A percentile compares a stretch with the other conserved stretches of the same genome.
Conservation (phyloP, 2,113 vertebrate genomes). For the Struthio camelus region DNA sequence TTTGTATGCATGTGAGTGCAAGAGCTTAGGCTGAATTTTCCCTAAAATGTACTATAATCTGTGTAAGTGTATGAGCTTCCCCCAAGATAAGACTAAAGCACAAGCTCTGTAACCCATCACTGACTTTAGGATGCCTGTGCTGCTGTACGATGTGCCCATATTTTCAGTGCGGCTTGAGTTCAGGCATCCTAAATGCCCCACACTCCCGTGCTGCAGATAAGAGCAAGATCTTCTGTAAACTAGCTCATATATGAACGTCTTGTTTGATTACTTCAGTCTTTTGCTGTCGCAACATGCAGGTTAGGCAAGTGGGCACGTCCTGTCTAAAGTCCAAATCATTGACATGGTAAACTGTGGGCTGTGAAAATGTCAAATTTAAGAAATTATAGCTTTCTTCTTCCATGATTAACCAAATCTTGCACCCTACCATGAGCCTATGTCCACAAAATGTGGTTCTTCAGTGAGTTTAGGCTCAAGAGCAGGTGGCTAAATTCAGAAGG, state of each 20-base stretch:
- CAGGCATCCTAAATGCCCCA: background rate
- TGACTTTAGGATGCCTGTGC: background rate
- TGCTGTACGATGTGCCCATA: fast-evolving
- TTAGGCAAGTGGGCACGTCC: background rate
- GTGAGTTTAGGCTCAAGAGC: background rate
- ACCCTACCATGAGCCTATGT: background rate
- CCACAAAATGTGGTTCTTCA: background rate
- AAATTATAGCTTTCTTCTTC: background rate
- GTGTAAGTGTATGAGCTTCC: background rate
- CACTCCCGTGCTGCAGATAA: background rate
- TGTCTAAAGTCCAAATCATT: background rate
- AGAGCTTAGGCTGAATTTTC: background rate
- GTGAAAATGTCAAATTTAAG: background rate
- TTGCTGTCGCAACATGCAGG: background rate
- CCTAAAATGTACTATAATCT: background rate
- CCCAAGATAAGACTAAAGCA: background rate
- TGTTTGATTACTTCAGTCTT: background rate
- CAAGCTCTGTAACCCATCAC: background rate
- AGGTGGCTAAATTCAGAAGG: background rate
- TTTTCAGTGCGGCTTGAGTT: background rate
- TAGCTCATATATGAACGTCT: no score
- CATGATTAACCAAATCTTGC: background rate
- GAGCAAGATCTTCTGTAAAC: background rate
- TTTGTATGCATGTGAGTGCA: background rate
- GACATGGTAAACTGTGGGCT: background rate